Percentiles rank a stretch among this genome's conserved stretches.
Evolutionary conservation across 2,888 invertebrate genomes (phyloP).

Genomic region (Balanococcus diminutus): DNA sequence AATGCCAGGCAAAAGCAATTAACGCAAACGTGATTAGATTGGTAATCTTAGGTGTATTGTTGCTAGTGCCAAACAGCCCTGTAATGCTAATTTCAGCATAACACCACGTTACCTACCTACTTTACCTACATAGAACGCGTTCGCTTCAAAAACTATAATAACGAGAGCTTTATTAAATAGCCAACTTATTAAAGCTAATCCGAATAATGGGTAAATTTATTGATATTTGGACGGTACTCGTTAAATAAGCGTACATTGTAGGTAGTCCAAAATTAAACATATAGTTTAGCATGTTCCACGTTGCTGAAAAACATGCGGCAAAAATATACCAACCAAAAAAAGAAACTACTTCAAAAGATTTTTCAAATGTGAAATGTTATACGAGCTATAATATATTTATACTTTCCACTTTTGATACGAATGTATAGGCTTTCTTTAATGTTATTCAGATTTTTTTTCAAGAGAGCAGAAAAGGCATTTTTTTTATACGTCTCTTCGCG

Average conservation of each 20-base stretch:
- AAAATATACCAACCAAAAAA: neutral
- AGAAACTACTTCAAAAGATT: conserved; percentile 25
- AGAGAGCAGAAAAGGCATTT: conserved; percentile 31
- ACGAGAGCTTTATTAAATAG: conserved; percentile 38
- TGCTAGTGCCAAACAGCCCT: conserved; percentile 1
- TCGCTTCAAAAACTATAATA: conserved; percentile 35
- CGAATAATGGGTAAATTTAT: neutral
- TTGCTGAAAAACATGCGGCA: conserved; percentile 10
- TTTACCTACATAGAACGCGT: too few relatives aligned
- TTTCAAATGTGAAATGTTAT: conserved; percentile 37
- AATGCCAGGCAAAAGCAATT: conserved; percentile 23
- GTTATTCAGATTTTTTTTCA: conserved; percentile 24
- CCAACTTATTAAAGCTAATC: conserved; percentile 33
- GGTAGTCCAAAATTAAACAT: conserved; percentile 1
- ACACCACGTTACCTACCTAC: too few relatives aligned
- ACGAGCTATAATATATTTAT: conserved; percentile 35
- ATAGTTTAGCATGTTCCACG: neutral
- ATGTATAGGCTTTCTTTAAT: conserved; percentile 40
- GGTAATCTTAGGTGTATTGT: conserved; percentile 33
- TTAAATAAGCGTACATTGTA: neutral
- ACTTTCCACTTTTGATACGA: conserved; percentile 38
- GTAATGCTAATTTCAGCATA: neutral
- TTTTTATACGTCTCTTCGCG: neutral
- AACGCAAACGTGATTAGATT: conserved; percentile 42
- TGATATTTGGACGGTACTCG: too few relatives aligned